Conservation (phyloP, 2,888 invertebrate species). For the Phymatocera aterrima region DNA sequence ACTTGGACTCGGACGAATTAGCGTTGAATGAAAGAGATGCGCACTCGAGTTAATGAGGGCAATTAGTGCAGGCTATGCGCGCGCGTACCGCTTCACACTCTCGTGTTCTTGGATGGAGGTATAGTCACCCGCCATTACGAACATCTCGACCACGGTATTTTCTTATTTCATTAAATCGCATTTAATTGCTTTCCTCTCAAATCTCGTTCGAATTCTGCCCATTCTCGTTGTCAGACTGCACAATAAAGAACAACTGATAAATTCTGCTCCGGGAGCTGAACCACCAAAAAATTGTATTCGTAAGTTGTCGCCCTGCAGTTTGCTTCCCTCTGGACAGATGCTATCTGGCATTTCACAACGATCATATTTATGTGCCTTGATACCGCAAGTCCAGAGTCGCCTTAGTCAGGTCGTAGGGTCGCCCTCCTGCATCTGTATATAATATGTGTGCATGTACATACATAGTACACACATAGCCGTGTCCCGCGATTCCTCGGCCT, state of each 20-base stretch:
- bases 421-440: neutral
- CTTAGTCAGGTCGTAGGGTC: slow-evolving; percentile 29
- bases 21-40: slow-evolving; percentile 19
- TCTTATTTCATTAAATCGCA: neutral
- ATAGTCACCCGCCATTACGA: neutral
- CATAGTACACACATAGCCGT: neutral
- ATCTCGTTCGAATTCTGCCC: neutral
- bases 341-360: slow-evolving; percentile 36
- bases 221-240: neutral
- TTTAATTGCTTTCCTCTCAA: neutral
- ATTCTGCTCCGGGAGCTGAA: neutral
- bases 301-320: slow-evolving; percentile 31
- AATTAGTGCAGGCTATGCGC: slow-evolving; percentile 10
- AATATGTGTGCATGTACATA: neutral
- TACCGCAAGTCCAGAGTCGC: slow-evolving; percentile 9
- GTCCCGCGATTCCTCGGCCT: neutral
- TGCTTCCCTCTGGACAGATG: slow-evolving; percentile 26
- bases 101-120: neutral
- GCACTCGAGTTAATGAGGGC: slow-evolving; percentile 36
- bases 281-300: slow-evolving; percentile 33
- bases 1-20: slow-evolving; percentile 4
- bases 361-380: slow-evolving; percentile 32
- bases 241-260: neutral
- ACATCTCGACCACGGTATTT: neutral
- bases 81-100: slow-evolving; percentile 30